Conservation (phyloP, 2,113 vertebrate species). For the Delphinapterus leucas region DNA sequence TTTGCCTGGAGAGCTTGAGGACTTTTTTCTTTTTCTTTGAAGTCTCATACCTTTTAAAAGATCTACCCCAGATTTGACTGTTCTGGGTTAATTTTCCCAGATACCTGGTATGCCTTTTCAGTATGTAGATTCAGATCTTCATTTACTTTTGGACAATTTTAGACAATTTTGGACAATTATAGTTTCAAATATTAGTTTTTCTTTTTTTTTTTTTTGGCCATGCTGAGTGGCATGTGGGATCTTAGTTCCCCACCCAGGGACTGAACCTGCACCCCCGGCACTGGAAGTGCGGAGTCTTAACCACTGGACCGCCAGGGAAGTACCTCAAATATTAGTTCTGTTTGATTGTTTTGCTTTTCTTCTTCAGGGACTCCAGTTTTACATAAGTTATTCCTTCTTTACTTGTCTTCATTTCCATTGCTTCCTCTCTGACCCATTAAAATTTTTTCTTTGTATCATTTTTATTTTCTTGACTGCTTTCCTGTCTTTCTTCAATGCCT, state of each 20-base stretch:
- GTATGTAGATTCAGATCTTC: background rate
- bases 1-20: background rate
- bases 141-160: constrained; percentile 40
- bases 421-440: background rate
- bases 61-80: background rate
- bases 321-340: background rate
- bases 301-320: no score
- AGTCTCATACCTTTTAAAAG: background rate
- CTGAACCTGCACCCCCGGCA: no score
- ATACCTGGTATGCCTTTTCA: background rate
- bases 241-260: no score
- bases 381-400: background rate
- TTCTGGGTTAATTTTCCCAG: background rate
- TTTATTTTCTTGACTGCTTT: background rate
- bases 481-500: background rate
- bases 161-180: background rate
- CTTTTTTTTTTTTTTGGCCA: no score
- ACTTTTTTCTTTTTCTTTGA: background rate
- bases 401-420: background rate
- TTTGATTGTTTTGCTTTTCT: background rate
- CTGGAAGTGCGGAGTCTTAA: no score
- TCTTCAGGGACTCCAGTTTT: background rate
- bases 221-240: no score
- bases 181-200: background rate
- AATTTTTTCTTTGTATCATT: background rate